Conservation (phyloP, 2,888 invertebrate genomes). For the Aquatica leii region DNA sequence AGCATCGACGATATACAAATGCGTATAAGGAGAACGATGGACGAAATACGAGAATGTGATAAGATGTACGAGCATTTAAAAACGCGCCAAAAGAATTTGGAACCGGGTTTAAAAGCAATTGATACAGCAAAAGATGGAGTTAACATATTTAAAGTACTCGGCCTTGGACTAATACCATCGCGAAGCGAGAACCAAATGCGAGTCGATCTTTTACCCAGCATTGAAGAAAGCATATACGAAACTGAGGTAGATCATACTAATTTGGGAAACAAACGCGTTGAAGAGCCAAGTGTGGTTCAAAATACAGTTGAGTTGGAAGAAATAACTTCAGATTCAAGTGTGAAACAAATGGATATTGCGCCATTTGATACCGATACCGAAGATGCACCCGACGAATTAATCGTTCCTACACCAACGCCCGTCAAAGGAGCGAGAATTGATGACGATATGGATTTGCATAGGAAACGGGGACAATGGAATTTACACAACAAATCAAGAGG, state of each 20-base stretch:
- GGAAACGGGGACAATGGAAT: slow-evolving; percentile 8
- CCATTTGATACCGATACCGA: no score
- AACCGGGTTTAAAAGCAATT: neutral
- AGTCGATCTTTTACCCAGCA: neutral
- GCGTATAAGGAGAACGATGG: slow-evolving; percentile 41
- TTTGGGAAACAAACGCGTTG: neutral
- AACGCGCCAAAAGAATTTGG: neutral
- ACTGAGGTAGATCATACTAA: neutral
- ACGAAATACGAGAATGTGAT: slow-evolving; percentile 34
- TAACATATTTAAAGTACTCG: no score
- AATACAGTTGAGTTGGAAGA: slow-evolving; percentile 6
- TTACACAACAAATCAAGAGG: slow-evolving; percentile 7
- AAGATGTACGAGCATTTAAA: slow-evolving; percentile 13
- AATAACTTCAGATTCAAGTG: neutral
- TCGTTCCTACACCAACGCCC: no score
- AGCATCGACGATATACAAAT: slow-evolving; percentile 44
- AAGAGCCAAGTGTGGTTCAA: neutral
- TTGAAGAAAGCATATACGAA: neutral
- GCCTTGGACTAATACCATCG: slow-evolving; percentile 14
- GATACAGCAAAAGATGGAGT: no score
- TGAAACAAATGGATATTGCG: no score
- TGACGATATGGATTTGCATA: neutral
- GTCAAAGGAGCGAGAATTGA: neutral
- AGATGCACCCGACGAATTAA: no score
- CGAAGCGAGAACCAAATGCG: slow-evolving; percentile 26